phyloP scores from a whole-genome alignment of 2,113 vertebrate genomes.

The Chinchilla lanigera region DNA sequence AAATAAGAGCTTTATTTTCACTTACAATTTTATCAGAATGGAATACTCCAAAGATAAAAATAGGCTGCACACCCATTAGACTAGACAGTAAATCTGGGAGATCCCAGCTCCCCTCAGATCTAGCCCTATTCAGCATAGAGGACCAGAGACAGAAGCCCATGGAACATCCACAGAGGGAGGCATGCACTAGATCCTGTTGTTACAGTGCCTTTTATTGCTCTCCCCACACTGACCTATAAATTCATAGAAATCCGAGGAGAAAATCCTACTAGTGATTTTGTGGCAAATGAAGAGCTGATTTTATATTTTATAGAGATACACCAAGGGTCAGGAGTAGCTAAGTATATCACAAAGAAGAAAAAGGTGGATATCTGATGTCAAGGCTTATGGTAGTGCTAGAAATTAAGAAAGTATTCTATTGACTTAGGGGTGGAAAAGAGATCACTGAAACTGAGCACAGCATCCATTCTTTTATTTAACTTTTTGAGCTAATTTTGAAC shows the following conservation, averaged over 20 bases:
- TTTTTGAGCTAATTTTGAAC: slow-evolving; percentile 5
- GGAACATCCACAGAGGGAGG: neutral
- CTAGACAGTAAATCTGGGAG: neutral
- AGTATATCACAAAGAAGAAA: neutral
- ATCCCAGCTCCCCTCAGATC: neutral
- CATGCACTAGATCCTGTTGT: too few relatives aligned
- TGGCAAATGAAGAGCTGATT: neutral
- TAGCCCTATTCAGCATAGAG: neutral
- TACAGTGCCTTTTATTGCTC: neutral
- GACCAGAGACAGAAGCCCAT: neutral
- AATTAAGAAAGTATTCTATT: neutral
- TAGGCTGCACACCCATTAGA: neutral
- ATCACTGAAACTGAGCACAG: neutral
- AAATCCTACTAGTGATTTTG: slow-evolving; percentile 26
- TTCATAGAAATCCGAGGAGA: neutral
- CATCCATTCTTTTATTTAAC: neutral
- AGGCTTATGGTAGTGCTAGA: neutral
- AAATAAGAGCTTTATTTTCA: neutral
- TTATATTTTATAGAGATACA: neutral
- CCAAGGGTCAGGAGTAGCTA: neutral
- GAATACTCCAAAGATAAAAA: neutral
- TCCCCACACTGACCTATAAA: neutral
- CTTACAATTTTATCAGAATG: neutral
- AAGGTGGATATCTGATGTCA: neutral
- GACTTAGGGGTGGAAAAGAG: neutral